phyloP scores from a whole-genome alignment of 2,888 invertebrate species.

The Himalopsyche japonica region DNA sequence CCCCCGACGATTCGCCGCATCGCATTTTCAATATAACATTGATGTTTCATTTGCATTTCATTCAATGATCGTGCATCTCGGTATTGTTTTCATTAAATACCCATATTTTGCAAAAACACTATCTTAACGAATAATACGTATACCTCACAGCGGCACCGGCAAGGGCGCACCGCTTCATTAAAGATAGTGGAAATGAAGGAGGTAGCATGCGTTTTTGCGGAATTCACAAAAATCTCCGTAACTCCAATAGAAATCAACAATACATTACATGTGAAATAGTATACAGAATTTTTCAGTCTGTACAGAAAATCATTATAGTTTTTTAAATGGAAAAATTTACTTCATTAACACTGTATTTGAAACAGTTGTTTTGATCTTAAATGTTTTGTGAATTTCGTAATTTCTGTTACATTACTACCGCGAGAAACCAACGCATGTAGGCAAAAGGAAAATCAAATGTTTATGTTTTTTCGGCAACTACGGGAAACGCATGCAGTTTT shows the following conservation, averaged over 20 bases:
- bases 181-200: slow-evolving; percentile 30
- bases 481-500: slow-evolving; percentile 31
- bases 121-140: slow-evolving; percentile 32
- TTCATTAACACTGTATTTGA: too few relatives aligned
- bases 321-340: too few relatives aligned
- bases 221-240: slow-evolving; percentile 20
- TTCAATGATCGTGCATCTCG: slow-evolving; percentile 51
- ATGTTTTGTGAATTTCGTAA: slow-evolving; percentile 27
- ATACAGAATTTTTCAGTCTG: too few relatives aligned
- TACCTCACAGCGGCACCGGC: slow-evolving; percentile 32
- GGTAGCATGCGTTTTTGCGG: slow-evolving; percentile 33
- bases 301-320: too few relatives aligned
- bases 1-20: slow-evolving; percentile 53
- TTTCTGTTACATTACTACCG: slow-evolving; percentile 13
- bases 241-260: background rate
- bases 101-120: slow-evolving; percentile 40
- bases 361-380: background rate
- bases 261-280: too few relatives aligned
- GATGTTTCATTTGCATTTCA: slow-evolving; percentile 53
- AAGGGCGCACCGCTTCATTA: slow-evolving; percentile 39
- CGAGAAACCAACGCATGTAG: slow-evolving; percentile 29
- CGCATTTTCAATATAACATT: slow-evolving; percentile 45
- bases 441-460: slow-evolving; percentile 12
- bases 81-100: slow-evolving; percentile 27
- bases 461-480: slow-evolving; percentile 19